These are phyloP conservation scores for Glareola pratincola DNA, from an alignment of 2,113 vertebrate genomes.

Conservation along the genomic window DNA sequence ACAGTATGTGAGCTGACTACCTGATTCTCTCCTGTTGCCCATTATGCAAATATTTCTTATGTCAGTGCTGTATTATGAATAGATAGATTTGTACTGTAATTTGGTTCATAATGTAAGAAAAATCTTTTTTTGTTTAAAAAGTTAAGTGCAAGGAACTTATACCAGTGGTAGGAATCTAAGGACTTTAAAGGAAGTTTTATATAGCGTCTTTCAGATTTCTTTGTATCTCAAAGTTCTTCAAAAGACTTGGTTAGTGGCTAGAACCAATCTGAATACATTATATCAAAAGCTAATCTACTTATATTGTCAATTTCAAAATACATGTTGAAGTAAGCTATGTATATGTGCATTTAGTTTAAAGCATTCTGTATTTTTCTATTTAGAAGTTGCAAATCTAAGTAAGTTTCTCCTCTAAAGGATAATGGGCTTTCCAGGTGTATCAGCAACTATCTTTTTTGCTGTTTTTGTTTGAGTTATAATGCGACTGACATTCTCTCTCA, in stretches of 20 bases:
- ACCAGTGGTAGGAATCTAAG: background rate
- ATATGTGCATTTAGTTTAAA: background rate
- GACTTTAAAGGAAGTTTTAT: slow-evolving; percentile 42
- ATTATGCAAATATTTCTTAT: background rate
- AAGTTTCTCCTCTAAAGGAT: slow-evolving; percentile 25
- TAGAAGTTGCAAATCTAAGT: slow-evolving; percentile 1
- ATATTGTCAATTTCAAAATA: slow-evolving; percentile 47
- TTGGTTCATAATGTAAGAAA: slow-evolving; percentile 14
- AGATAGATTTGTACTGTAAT: background rate
- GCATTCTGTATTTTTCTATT: slow-evolving; percentile 20
- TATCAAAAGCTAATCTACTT: slow-evolving; percentile 11
- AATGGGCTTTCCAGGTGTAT: slow-evolving; percentile 33
- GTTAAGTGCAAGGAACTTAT: background rate
- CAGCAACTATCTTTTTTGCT: background rate
- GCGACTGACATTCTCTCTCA: background rate
- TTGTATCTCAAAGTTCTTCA: slow-evolving; percentile 20
- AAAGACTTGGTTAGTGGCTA: slow-evolving; percentile 14
- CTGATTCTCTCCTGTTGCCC: background rate
- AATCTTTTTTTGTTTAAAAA: background rate
- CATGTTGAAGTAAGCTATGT: background rate
- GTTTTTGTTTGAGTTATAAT: slow-evolving; percentile 27
- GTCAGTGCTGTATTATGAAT: background rate
- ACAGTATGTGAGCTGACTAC: background rate
- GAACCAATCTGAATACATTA: slow-evolving; percentile 40
- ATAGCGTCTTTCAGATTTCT: background rate